A percentile compares a stretch with the other conserved stretches of the same genome.
Conservation (phyloP, 2,888 invertebrate species). For the Scelioninae gen. 2 region DNA sequence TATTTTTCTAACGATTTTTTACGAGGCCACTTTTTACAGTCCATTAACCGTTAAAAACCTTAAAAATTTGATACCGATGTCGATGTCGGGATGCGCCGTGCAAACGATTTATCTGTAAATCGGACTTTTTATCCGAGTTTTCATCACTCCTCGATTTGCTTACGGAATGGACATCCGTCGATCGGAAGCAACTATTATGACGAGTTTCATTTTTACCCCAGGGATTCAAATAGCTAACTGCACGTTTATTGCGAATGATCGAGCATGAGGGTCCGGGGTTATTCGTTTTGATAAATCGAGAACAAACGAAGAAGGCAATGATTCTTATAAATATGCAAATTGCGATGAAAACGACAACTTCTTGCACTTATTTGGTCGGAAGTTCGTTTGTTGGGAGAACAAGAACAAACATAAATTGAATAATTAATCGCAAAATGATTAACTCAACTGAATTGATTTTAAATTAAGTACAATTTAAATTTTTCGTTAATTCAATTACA, state of each 20-base stretch:
- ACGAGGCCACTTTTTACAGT: slow-evolving; percentile 16
- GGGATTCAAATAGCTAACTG: slow-evolving; percentile 18
- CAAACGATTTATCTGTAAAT: not conserved
- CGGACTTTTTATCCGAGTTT: not conserved
- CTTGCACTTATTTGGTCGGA: too few relatives aligned
- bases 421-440: too few relatives aligned
- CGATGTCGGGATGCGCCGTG: not conserved
- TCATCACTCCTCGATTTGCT: not conserved
- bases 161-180: not conserved
- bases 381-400: too few relatives aligned
- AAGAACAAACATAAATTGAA: too few relatives aligned
- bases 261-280: not conserved
- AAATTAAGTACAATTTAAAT: too few relatives aligned
- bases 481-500: too few relatives aligned
- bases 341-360: too few relatives aligned
- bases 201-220: not conserved
- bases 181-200: slow-evolving; percentile 2
- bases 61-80: not conserved
- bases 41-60: slow-evolving; percentile 18
- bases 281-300: slow-evolving; percentile 10
- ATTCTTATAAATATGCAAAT: too few relatives aligned
- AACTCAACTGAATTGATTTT: too few relatives aligned
- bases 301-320: not conserved
- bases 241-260: slow-evolving; percentile 18
- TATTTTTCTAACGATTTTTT: slow-evolving; percentile 33